Evolutionary conservation across 2,113 vertebrate genomes (phyloP).

Genomic region (Tragelaphus scriptus): DNA sequence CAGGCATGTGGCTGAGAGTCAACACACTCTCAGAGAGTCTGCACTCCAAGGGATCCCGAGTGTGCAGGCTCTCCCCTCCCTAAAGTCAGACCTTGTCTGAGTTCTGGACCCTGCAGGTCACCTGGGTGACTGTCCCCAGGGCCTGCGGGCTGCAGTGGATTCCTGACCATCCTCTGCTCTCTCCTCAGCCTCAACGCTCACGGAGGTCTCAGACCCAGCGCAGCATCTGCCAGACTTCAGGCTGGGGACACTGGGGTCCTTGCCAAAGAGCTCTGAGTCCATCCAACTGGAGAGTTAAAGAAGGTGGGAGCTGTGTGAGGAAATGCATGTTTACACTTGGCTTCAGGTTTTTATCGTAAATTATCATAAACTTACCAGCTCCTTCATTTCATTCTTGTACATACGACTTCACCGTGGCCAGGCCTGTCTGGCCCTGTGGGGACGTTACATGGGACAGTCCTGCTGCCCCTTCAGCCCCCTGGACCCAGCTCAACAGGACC

Average conservation of each 20-base stretch:
- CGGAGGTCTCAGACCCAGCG: not conserved
- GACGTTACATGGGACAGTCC: not conserved
- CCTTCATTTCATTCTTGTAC: not conserved
- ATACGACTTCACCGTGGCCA: accelerated
- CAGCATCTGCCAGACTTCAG: not conserved
- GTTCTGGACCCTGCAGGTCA: not conserved
- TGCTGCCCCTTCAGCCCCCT: not conserved
- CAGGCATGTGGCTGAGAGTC: not conserved
- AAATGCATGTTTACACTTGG: not conserved
- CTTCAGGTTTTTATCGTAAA: not conserved
- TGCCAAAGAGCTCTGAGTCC: not conserved
- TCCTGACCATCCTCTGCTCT: not conserved
- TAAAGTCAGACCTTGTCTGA: not conserved
- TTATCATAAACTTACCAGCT: not conserved
- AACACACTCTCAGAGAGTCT: not conserved
- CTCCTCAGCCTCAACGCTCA: not conserved
- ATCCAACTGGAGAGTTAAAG: not conserved
- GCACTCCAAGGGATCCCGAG: not conserved
- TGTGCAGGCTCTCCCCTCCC: not conserved
- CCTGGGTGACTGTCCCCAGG: not conserved
- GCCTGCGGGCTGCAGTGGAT: not conserved
- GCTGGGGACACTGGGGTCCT: not conserved
- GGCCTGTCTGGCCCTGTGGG: not conserved
- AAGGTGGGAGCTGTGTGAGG: not conserved
- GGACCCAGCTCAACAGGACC: not conserved